Evolutionary conservation across 1,140 invertebrate species (phyloP), one percentile per base, ranked within the genome.

Genomic region (Tetramorium simillimum): DNA sequence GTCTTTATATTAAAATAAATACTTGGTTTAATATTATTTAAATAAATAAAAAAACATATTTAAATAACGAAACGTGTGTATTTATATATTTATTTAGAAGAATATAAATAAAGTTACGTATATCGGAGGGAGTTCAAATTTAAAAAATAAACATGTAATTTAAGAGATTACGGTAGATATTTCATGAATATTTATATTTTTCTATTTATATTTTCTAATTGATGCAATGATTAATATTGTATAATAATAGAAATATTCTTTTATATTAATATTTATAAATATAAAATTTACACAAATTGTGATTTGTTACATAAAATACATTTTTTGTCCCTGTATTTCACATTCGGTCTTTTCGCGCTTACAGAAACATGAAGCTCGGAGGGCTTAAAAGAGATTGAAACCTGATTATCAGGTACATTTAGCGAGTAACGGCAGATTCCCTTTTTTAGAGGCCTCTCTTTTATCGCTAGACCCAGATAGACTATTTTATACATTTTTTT

Each of bases 111-210:
- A 21, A 24, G 4, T 1, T 65, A 6, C 33, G 33, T 63, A 65
- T 56, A 56, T 75, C 12, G 10, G 33, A 33, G 18, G n/a, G 5
- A 56, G 7, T 56, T 21, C 3, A 75, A 75, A 75, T 75, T 73
- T 16, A 21, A 37, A 53, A 56, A 56, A 37, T 56, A 75, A 21
- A 33, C 28, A 53, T 46, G 7, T 33, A 28, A 49, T 7, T 51
- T 12, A 60, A 12, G 5, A 62, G 21, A 37, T 63, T 72, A 28
- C 0, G 16, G 18, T 9, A 73, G 16, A 73, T 53, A 73, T 51
- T 73, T 28, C 14, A 56, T 75, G 1, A n/a, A 75, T 56, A 75
- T 75, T 75, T 72, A n/a, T 67, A 21, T 67, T 49, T 18, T 28
- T 1, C 16, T n/a, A 0, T 24, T 58, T 51, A 37, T 10, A n/a